Conservation (phyloP, 1,140 invertebrate species). For the Bombus waltoni region DNA sequence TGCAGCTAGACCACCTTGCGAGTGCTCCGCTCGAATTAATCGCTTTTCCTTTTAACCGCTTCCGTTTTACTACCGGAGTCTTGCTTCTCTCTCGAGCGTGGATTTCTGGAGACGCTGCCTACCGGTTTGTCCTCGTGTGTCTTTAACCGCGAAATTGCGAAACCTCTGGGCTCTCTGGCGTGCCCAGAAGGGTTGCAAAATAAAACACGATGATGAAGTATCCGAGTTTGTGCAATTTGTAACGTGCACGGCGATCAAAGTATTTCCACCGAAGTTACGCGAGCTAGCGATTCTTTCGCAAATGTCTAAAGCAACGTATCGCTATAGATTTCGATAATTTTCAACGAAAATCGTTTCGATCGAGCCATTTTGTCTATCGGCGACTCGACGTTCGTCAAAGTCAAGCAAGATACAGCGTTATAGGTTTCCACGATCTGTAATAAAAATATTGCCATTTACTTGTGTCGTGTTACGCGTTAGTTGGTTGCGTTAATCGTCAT, state of each 20-base stretch:
- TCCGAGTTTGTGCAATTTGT: background rate
- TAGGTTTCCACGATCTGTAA: no score
- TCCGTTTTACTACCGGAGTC: background rate
- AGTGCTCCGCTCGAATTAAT: conserved; percentile 38
- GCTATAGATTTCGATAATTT: background rate
- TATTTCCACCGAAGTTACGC: background rate
- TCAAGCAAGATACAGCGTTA: no score
- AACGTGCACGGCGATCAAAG: background rate
- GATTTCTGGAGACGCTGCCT: background rate
- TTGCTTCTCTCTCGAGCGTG: background rate
- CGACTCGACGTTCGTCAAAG: no score
- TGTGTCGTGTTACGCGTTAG: no score
- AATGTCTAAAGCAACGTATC: background rate
- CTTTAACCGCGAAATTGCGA: background rate
- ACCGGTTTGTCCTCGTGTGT: background rate
- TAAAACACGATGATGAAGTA: background rate
- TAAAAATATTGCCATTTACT: no score
- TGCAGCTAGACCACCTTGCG: conserved; percentile 20
- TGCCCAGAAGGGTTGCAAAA: background rate
- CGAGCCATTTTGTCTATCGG: no score
- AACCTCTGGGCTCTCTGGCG: background rate
- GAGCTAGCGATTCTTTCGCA: background rate
- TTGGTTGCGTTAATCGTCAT: no score
- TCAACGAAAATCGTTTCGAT: no score
- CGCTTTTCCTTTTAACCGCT: conserved; percentile 31